Conservation (phyloP, 2,797 vertebrate species). For the Hemitrygon akajei region DNA sequence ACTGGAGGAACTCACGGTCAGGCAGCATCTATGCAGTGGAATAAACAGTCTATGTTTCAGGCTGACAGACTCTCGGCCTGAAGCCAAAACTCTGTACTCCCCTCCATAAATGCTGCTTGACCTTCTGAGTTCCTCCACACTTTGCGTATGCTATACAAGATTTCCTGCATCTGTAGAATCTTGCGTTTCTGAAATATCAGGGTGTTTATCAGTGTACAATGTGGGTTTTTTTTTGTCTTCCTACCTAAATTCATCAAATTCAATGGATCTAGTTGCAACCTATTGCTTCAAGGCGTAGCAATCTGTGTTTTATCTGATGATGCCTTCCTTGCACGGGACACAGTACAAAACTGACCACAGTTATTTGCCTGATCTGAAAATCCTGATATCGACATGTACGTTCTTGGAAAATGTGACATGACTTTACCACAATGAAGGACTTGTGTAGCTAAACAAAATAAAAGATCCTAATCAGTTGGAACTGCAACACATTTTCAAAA, state of each 20-base stretch:
- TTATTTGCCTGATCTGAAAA: not conserved
- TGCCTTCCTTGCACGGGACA: not conserved
- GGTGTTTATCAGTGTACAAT: not conserved
- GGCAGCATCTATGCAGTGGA: no score
- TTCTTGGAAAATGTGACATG: not conserved
- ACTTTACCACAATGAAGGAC: not conserved
- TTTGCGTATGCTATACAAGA: no score
- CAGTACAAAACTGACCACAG: not conserved
- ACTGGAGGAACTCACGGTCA: no score
- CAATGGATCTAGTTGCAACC: not conserved
- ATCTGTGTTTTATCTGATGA: not conserved
- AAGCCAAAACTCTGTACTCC: no score
- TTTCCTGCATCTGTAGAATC: no score
- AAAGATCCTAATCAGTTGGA: not conserved
- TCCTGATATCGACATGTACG: not conserved
- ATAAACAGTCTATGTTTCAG: no score
- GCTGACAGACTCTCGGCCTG: no score
- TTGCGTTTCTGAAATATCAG: not conserved
- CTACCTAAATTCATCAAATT: not conserved
- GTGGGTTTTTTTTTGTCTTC: not conserved
- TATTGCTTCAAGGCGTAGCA: not conserved
- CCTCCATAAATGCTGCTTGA: no score
- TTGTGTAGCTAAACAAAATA: not conserved
- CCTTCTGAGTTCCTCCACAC: no score
- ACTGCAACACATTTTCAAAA: not conserved